Conservation (phyloP, 2,888 invertebrate species). For the Uropetala carovei region DNA sequence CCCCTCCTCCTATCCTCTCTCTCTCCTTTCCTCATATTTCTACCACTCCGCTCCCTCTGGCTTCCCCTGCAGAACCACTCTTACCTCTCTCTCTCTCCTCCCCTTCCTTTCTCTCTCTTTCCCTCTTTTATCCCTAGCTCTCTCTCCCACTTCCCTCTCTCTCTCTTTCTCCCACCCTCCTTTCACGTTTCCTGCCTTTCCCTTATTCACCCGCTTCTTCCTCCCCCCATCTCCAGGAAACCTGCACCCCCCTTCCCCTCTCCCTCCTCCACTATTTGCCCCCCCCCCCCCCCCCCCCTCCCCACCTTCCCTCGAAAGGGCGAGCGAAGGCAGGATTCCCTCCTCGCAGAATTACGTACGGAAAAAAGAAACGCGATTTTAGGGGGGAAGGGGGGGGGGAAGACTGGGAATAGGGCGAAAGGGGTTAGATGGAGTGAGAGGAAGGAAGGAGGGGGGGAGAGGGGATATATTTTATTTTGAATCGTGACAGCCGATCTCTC, state of each 20-base stretch:
- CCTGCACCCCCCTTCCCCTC: background rate
- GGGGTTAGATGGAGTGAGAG: background rate
- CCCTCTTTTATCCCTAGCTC: no score
- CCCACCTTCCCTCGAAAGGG: background rate
- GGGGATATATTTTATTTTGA: conserved; percentile 49
- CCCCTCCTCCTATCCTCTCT: background rate
- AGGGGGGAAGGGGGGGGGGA: no score
- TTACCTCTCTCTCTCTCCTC: background rate
- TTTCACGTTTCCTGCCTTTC: no score
- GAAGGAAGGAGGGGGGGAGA: conserved; percentile 23
- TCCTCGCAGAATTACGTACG: background rate
- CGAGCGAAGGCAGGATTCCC: background rate
- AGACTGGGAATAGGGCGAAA: background rate
- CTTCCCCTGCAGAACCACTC: background rate
- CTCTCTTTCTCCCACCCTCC: background rate
- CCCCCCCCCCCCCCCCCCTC: background rate
- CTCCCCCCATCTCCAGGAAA: background rate
- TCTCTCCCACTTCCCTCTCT: background rate
- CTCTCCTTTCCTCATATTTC: background rate
- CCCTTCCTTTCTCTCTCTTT: background rate
- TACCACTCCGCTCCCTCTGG: background rate
- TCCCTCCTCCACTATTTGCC: background rate
- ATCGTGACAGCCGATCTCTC: conserved; percentile 63
- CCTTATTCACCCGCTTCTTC: background rate
- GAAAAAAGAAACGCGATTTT: no score